Evolutionary conservation across 2,888 invertebrate genomes (phyloP).

Genomic region (Sturmia bella): DNA sequence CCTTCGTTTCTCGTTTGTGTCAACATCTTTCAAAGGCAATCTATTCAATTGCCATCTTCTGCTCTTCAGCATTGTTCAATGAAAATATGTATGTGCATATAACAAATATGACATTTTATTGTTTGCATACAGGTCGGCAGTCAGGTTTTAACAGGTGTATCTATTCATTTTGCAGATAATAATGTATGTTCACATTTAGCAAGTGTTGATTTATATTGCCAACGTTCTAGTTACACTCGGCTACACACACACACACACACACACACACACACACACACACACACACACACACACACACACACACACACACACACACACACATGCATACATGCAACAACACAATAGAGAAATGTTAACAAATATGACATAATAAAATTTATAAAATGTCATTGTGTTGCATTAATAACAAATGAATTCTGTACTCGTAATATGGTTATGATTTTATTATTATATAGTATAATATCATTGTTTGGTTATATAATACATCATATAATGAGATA

Average conservation of each 20-base stretch:
- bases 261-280: not conserved
- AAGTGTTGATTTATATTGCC: not conserved
- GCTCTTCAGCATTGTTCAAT: not conserved
- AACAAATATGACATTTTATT: slow-evolving; percentile 18
- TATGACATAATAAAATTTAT: slow-evolving; percentile 32
- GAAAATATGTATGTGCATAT: not conserved
- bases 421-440: slow-evolving; percentile 42
- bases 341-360: slow-evolving; percentile 33
- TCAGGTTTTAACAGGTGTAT: slow-evolving; percentile 28
- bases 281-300: too few species aligned
- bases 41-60: slow-evolving; percentile 18
- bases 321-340: slow-evolving; percentile 3
- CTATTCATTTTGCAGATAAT: slow-evolving; percentile 34
- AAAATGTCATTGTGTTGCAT: slow-evolving; percentile 38
- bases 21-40: not conserved
- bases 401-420: slow-evolving; percentile 48
- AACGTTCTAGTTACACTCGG: not conserved
- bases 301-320: not conserved
- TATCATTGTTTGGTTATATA: slow-evolving; percentile 6
- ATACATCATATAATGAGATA: slow-evolving; percentile 4
- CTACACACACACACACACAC: not conserved
- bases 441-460: slow-evolving; percentile 38
- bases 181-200: slow-evolving; percentile 1
- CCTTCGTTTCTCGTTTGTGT: too few species aligned
- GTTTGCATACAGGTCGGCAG: not conserved